These are phyloP conservation scores for Strongylocentrotus purpuratus DNA, from an alignment of 35 echinoderm and acorn worm species.

Conservation along the genomic window DNA sequence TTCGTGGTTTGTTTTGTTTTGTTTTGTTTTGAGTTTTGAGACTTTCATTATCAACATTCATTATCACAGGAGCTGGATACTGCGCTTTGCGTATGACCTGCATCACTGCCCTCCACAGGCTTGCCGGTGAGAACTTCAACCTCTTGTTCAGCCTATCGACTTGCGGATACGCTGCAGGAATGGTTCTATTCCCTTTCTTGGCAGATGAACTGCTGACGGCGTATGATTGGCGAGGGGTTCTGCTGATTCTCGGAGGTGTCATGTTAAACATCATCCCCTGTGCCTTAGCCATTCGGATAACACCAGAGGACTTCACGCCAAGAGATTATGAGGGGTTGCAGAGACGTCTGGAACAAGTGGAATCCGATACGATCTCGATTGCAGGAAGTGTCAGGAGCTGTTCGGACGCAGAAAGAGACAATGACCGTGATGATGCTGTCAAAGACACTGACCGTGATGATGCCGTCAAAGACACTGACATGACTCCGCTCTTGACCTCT, in stretches of 20 bases:
- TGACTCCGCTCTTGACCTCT: not conserved
- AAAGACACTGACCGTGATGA: not conserved
- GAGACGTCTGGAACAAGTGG: not conserved
- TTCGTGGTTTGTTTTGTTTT: too few species aligned
- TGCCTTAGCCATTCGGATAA: not conserved
- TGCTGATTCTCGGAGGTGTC: not conserved
- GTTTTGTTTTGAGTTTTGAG: too few species aligned
- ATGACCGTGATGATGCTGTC: not conserved
- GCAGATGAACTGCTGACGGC: not conserved
- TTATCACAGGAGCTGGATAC: not conserved
- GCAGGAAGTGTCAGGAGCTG: not conserved
- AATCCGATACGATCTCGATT: not conserved
- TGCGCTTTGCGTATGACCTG: not conserved
- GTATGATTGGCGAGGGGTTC: not conserved
- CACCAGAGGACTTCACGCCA: not conserved
- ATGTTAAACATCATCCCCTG: not conserved
- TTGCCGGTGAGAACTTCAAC: not conserved
- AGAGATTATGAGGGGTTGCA: not conserved
- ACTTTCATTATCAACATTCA: too few species aligned
- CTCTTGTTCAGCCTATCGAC: not conserved
- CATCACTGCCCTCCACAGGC: not conserved
- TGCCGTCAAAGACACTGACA: not conserved
- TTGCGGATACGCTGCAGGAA: not conserved
- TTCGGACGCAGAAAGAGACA: not conserved
- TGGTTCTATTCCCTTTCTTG: slow-evolving; percentile 14